A percentile compares a stretch with the other conserved stretches of the same genome.
Evolutionary conservation across 2,888 invertebrate genomes (phyloP).

Genomic region (Aleiodes testaceus): DNA sequence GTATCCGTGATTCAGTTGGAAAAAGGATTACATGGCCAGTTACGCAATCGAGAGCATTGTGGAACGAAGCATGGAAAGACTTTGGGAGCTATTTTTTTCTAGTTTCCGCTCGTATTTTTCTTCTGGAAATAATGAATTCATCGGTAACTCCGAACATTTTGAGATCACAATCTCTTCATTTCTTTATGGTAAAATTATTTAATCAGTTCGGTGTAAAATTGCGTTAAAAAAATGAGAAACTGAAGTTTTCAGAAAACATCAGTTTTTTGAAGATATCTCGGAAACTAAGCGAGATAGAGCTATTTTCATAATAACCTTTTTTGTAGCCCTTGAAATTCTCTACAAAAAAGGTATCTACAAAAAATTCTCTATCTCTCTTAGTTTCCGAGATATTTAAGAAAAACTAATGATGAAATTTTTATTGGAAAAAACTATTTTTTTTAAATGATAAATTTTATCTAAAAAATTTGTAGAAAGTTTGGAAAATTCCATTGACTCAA

Average conservation of each 20-base stretch:
- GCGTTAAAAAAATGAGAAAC: not conserved
- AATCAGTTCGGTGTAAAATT: not conserved
- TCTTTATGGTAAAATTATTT: not conserved
- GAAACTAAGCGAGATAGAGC: too few relatives aligned
- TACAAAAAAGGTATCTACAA: too few relatives aligned
- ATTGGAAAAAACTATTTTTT: not conserved
- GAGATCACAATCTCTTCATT: not conserved
- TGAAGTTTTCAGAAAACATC: too few relatives aligned
- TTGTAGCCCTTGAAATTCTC: too few relatives aligned
- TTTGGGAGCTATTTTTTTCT: not conserved
- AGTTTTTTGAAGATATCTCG: too few relatives aligned
- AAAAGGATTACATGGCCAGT: constrained; percentile 27
- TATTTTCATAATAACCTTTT: too few relatives aligned
- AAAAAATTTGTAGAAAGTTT: not conserved
- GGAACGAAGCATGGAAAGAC: constrained; percentile 19
- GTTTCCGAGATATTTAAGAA: too few relatives aligned
- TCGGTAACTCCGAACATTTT: constrained; percentile 1
- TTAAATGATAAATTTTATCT: not conserved
- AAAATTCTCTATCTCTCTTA: too few relatives aligned
- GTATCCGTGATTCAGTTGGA: not conserved
- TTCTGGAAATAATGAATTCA: not conserved
- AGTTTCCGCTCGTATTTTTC: not conserved
- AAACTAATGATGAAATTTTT: too few relatives aligned
- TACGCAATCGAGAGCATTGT: constrained; percentile 16
- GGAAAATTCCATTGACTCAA: too few relatives aligned